Conservation (phyloP, 2,113 vertebrate genomes). For the mouse (Mus musculus) region DNA sequence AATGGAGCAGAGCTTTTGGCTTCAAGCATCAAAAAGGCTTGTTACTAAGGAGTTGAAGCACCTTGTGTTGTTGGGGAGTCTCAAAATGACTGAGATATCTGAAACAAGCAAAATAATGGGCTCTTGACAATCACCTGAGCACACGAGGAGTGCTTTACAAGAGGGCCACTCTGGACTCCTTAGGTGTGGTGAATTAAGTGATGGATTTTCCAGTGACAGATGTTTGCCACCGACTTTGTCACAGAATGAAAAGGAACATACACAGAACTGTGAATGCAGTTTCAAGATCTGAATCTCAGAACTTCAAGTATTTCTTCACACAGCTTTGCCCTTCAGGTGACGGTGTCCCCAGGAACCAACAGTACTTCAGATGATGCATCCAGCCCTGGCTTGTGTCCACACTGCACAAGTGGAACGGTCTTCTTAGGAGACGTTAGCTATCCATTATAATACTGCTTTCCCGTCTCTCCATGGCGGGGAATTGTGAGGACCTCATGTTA, state of each 20-base stretch:
- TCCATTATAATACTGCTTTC: conserved; percentile 83
- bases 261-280: not conserved
- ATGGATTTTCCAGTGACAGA: not conserved
- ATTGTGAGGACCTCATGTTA: conserved; percentile 85
- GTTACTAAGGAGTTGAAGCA: conserved; percentile 78
- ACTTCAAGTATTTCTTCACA: conserved; percentile 41
- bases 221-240: not conserved
- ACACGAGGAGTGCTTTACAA: not conserved
- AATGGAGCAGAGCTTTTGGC: conserved; percentile 86
- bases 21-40: conserved; percentile 84
- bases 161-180: not conserved
- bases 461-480: conserved; percentile 84
- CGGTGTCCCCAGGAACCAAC: conserved; percentile 13
- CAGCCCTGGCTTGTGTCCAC: conserved; percentile 63
- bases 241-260: not conserved
- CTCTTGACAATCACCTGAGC: conserved; percentile 62
- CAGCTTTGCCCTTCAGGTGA: conserved; percentile 61
- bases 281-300: conserved; percentile 54
- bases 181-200: not conserved
- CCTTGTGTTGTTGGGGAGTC: conserved; percentile 74
- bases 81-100: conserved; percentile 69
- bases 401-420: conserved; percentile 72
- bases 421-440: conserved; percentile 83
- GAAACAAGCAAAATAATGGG: conserved; percentile 64
- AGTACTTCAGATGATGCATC: conserved; percentile 53